Percentiles rank a stretch among this genome's conserved stretches.
phyloP scores from a whole-genome alignment of 2,797 vertebrate species.

The Propithecus perrieri region DNA sequence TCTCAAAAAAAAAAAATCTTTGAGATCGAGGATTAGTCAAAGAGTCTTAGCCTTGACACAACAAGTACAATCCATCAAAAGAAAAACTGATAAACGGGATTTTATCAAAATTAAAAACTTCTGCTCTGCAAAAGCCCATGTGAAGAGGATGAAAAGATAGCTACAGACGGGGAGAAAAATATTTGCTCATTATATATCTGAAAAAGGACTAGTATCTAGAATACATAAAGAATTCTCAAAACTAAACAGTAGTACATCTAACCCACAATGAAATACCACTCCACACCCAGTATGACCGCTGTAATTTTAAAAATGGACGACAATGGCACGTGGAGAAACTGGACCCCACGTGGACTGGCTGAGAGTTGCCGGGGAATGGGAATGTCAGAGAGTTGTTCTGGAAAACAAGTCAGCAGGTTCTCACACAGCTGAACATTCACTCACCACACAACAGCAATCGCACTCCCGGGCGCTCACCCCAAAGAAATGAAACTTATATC shows the following conservation, averaged over 20 bases:
- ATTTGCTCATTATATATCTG: neutral
- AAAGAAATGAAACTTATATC: neutral
- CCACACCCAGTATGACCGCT: neutral
- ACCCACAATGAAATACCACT: neutral
- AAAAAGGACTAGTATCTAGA: neutral
- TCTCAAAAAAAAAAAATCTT: neutral
- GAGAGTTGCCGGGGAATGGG: no score
- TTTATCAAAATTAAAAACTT: neutral
- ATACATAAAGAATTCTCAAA: neutral
- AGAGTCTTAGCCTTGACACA: neutral
- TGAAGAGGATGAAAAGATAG: neutral
- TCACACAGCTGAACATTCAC: neutral
- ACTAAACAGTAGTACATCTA: neutral
- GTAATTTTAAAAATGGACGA: neutral
- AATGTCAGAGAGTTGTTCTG: fast-evolving
- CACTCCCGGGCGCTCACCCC: neutral
- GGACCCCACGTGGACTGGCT: neutral
- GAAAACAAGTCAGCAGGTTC: neutral
- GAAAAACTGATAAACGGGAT: neutral
- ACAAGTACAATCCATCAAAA: neutral
- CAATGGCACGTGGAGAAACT: neutral
- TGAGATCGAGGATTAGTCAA: no score
- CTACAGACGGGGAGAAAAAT: neutral
- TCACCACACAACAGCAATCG: no score
- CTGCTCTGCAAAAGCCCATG: neutral